phyloP scores from a whole-genome alignment of 2,113 vertebrate genomes.

The Pedetes capensis region DNA sequence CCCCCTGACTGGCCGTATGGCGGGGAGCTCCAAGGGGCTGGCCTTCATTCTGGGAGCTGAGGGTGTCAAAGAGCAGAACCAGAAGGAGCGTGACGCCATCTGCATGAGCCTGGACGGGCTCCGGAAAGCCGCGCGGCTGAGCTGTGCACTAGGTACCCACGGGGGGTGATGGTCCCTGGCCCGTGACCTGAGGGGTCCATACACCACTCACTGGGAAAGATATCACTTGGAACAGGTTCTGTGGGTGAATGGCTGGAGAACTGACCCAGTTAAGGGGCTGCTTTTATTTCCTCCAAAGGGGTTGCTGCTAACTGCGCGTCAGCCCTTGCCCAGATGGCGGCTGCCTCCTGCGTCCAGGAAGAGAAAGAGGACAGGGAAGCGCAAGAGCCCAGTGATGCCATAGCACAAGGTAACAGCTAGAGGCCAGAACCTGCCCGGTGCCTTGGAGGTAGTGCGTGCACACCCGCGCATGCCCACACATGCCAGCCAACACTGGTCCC shows the following conservation, averaged over 20 bases:
- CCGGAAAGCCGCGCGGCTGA: conserved; percentile 93
- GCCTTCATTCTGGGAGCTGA: conserved; percentile 95
- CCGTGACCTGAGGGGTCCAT: background rate
- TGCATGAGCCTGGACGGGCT: conserved; percentile 96
- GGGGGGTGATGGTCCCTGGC: too few species aligned
- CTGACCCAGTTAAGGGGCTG: background rate
- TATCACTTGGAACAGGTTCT: background rate
- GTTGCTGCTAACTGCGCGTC: conserved; percentile 98
- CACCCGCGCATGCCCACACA: background rate
- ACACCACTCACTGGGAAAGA: background rate
- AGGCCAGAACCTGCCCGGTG: background rate
- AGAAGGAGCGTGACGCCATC: conserved; percentile 94
- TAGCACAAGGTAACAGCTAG: conserved; percentile 90
- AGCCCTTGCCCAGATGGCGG: conserved; percentile 98
- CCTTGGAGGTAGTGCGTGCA: accelerated
- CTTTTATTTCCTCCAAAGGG: conserved; percentile 83
- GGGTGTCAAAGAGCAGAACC: conserved; percentile 94
- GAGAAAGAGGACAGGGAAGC: conserved; percentile 93
- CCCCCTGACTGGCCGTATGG: conserved; percentile 94
- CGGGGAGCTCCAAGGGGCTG: conserved; percentile 93
- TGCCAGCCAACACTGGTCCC: accelerated
- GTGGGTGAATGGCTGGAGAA: background rate
- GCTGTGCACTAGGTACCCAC: conserved; percentile 93
- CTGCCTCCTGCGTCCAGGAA: conserved; percentile 97
- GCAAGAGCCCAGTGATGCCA: conserved; percentile 89